Base-by-base conservation (phyloP, 2,113 vertebrate genomes). In the Collichthys lucidus region DNA sequence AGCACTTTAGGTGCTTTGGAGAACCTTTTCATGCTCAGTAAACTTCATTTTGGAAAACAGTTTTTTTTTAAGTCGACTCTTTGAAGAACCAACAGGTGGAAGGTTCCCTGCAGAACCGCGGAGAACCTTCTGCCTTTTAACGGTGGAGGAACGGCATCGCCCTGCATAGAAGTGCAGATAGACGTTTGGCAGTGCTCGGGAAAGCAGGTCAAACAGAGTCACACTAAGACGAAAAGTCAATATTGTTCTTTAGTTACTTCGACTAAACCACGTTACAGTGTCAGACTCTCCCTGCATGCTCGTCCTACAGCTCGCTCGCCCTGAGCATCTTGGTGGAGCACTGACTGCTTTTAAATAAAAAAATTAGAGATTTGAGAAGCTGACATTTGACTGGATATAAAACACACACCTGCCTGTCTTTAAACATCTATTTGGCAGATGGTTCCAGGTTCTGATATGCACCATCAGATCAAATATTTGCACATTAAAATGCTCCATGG, bases 181-280 rank as follows among this genome's bases (percentile, higher is more conserved):
- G 26, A 26, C 16, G 19, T 42, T 68, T 62, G 7, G 17, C 35
- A 66, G 44, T 2, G 35, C 35, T 12, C 8, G 50, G 49, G 67
- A 66, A 8, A 70, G 53, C 12, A 8, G 61, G 55, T 29, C 78
- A 84, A 29, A 29, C 69, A 82, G 52, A 61, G 75, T 57, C 52
- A 55, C 6, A 26, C 47, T 31, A 64, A 50, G 49, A 70, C 12
- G 29, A 74, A 82, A 80, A 68, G 75, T 89, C 79, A 86, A 81
- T 24, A 85, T 76, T 56, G 31, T 1, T 67, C 11, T 57, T 22
- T 7, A 61, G 16, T 75, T 57, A 52, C 40, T 0, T 62, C 46
- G 26, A 59, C 52, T 64, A 14, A 42, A 29, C 11, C 7, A 44
- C 0, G 12, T 66, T 65, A 53, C 31, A 12, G 2, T 26, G 46